Conservation (phyloP, 2,113 vertebrate species). For the Poecilia latipinna region DNA sequence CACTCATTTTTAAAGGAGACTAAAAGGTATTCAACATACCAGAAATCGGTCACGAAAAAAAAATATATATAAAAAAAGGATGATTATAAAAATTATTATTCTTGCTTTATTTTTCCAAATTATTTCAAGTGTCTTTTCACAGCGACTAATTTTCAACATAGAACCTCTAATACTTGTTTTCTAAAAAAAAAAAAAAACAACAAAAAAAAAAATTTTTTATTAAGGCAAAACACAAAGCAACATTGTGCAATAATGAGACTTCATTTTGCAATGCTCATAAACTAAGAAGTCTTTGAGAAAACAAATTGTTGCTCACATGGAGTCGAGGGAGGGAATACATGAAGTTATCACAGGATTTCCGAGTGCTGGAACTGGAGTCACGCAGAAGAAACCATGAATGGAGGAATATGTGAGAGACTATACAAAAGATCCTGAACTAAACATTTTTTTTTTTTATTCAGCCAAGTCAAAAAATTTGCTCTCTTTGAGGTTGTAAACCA, state of each 20-base stretch:
- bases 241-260: not conserved
- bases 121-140: too few relatives aligned
- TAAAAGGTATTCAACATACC: too few relatives aligned
- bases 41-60: too few relatives aligned
- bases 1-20: too few relatives aligned
- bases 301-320: not conserved
- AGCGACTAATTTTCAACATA: too few relatives aligned
- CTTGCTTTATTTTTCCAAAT: too few relatives aligned
- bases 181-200: too few relatives aligned
- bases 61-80: too few relatives aligned
- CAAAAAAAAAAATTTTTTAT: not conserved
- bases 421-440: not conserved
- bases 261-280: not conserved
- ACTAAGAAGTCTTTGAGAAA: not conserved
- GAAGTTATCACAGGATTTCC: not conserved
- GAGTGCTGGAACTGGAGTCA: not conserved
- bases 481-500: not conserved
- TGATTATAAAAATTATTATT: too few relatives aligned
- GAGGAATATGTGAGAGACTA: too few relatives aligned
- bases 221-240: not conserved
- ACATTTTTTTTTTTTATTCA: not conserved
- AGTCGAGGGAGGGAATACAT: not conserved
- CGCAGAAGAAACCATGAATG: not conserved
- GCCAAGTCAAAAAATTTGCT: not conserved
- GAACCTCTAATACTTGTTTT: too few relatives aligned